Percentiles rank a stretch among this genome's conserved stretches.
These are phyloP conservation scores for Papilio protenor DNA, from an alignment of 2,888 invertebrate species.

Conservation along the genomic window DNA sequence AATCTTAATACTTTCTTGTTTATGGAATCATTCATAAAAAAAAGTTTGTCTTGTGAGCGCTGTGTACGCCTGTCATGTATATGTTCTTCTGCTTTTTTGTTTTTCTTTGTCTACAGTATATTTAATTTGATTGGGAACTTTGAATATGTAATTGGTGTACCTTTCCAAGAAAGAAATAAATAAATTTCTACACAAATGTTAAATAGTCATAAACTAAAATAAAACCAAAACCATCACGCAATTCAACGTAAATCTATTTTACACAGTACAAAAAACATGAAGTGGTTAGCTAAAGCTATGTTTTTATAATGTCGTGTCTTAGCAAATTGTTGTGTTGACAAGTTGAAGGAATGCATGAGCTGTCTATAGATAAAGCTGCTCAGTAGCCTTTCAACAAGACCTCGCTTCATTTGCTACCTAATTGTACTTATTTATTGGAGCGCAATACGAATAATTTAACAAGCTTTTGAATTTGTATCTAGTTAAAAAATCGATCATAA, in stretches of 20 bases:
- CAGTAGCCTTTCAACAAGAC: slow-evolving; percentile 16
- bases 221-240: background rate
- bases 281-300: background rate
- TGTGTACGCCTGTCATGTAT: too few relatives aligned
- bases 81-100: too few relatives aligned
- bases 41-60: too few relatives aligned
- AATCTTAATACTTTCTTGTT: too few relatives aligned
- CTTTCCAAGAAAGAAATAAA: too few relatives aligned
- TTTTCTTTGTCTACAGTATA: too few relatives aligned
- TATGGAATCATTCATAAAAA: too few relatives aligned
- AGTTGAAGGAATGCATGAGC: slow-evolving; percentile 11
- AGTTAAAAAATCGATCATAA: background rate
- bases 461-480: background rate
- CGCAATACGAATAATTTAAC: background rate
- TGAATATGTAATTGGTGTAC: too few relatives aligned
- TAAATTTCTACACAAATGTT: too few relatives aligned
- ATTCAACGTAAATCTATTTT: background rate
- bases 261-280: background rate
- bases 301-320: slow-evolving; percentile 9
- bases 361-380: background rate
- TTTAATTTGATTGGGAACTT: too few relatives aligned
- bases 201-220: background rate
- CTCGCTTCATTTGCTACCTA: slow-evolving; percentile 8
- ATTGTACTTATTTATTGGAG: slow-evolving; percentile 16
- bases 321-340: slow-evolving; percentile 21